Conservation (phyloP, 2,113 vertebrate genomes). For the Chinchilla lanigera region DNA sequence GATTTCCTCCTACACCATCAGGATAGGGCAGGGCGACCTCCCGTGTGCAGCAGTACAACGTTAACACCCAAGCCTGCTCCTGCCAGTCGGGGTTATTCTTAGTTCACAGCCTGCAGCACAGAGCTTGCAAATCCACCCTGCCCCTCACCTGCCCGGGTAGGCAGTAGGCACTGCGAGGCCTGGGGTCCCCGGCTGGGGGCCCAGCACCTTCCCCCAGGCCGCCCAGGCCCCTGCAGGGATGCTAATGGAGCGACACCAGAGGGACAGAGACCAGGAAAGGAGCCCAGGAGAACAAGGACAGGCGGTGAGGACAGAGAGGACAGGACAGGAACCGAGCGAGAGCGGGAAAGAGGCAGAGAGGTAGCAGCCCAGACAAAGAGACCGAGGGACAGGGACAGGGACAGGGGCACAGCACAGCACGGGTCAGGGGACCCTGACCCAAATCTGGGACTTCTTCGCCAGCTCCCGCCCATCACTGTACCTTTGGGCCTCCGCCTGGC, state of each 20-base stretch:
- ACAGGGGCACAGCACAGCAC: neutral
- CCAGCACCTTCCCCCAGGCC: neutral
- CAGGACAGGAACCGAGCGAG: neutral
- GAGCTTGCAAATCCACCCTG: neutral
- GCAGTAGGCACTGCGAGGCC: neutral
- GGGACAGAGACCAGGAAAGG: neutral
- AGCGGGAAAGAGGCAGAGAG: neutral
- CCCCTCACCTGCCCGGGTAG: neutral
- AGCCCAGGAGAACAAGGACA: neutral
- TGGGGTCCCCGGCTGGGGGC: neutral
- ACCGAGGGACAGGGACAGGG: neutral
- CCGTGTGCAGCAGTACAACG: neutral
- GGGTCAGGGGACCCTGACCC: neutral
- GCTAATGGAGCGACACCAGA: neutral
- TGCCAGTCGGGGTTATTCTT: neutral
- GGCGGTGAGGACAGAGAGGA: too few relatives aligned
- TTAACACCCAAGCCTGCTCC: neutral
- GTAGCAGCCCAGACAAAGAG: neutral
- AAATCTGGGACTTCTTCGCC: neutral
- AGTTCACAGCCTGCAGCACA: neutral
- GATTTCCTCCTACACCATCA: neutral
- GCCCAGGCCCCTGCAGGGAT: neutral
- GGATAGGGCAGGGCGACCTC: neutral
- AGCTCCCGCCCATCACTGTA: conserved; percentile 69
- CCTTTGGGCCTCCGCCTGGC: conserved; percentile 91